Evolutionary conservation across 2,888 invertebrate genomes (phyloP).

Genomic region (Entomobrya multifasciata): DNA sequence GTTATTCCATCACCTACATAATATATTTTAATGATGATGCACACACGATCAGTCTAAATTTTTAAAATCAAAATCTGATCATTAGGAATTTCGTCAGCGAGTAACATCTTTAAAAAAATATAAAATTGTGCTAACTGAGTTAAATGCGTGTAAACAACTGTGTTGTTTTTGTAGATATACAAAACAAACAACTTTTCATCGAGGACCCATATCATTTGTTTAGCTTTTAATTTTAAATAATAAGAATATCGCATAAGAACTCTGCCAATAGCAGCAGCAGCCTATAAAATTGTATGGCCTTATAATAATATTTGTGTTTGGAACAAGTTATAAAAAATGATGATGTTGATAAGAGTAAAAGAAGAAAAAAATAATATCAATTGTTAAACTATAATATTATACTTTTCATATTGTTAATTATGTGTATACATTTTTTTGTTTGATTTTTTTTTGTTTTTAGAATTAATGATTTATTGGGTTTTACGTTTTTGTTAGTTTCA

Average conservation of each 20-base stretch:
- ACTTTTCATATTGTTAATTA: no score
- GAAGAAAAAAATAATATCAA: conserved; percentile 24
- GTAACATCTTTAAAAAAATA: conserved; percentile 25
- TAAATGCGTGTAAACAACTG: background rate
- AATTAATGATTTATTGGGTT: conserved; percentile 43
- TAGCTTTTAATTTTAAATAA: background rate
- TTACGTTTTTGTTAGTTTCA: background rate
- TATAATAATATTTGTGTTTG: conserved; percentile 4
- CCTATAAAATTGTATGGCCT: conserved; percentile 49
- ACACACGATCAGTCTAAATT: conserved; percentile 54
- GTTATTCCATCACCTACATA: conserved; percentile 20
- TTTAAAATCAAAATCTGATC: conserved; percentile 10
- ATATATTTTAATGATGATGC: conserved; percentile 33
- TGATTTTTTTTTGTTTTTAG: conserved; percentile 31
- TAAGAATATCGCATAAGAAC: conserved; percentile 23
- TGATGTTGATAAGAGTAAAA: conserved; percentile 33
- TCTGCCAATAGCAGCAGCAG: conserved; percentile 55
- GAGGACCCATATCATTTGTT: conserved; percentile 60
- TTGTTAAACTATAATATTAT: conserved; percentile 9
- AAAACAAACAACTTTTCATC: conserved; percentile 28
- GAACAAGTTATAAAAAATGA: background rate
- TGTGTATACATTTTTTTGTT: conserved; percentile 25
- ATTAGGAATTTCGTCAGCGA: conserved; percentile 19
- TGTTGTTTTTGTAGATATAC: conserved; percentile 37
- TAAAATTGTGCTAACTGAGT: background rate